Evolutionary conservation across 2,888 invertebrate genomes (phyloP).

Genomic region (Marronus borbonicus): DNA sequence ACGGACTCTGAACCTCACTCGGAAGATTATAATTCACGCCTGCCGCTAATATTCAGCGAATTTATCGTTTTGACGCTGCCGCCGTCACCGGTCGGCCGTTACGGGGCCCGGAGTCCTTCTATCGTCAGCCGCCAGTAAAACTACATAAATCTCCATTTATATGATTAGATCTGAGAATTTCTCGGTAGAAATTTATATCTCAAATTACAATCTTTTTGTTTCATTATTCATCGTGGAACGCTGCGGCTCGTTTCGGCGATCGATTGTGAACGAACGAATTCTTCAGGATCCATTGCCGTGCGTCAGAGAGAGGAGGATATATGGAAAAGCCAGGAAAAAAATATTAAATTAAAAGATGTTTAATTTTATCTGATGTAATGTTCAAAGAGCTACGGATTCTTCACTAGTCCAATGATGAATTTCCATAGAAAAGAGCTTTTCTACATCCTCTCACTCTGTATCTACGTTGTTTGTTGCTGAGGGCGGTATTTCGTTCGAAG

Average conservation of each 20-base stretch:
- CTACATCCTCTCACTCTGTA: too few relatives aligned
- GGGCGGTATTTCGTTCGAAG: too few relatives aligned
- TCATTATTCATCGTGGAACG: conserved; percentile 19
- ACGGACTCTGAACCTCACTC: too few relatives aligned
- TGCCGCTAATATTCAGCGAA: conserved; percentile 14
- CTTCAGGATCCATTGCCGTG: background rate
- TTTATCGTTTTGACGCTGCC: conserved; percentile 10
- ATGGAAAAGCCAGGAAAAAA: background rate
- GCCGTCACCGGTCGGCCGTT: background rate
- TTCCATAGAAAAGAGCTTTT: too few relatives aligned
- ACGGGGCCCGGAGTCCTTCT: background rate
- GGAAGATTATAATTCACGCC: background rate
- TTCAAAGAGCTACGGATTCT: too few relatives aligned
- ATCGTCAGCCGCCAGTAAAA: conserved; percentile 25
- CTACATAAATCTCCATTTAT: conserved; percentile 38
- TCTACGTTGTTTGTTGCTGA: too few relatives aligned
- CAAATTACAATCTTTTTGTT: conserved; percentile 24
- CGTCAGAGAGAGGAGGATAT: background rate
- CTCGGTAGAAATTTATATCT: conserved; percentile 36
- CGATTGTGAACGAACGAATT: background rate
- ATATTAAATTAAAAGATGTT: too few relatives aligned
- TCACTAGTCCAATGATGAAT: too few relatives aligned
- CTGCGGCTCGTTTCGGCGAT: background rate
- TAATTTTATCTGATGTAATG: too few relatives aligned
- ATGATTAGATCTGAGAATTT: conserved; percentile 37